Evolutionary conservation across 2,888 invertebrate species (phyloP), one percentile per base, ranked within the genome.

Genomic region (Chloromyia formosa): DNA sequence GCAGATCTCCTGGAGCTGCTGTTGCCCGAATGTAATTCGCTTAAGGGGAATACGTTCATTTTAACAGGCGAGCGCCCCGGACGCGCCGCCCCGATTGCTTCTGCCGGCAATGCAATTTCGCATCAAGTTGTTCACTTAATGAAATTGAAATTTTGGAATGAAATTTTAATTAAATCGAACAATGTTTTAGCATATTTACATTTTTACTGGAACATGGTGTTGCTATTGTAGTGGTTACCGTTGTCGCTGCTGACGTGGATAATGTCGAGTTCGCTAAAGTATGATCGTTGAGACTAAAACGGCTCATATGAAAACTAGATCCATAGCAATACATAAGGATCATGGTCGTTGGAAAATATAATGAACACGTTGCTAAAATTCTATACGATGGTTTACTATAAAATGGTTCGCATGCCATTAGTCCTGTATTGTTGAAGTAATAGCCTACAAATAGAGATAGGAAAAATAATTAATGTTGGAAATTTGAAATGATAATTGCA

Each of bases 291-390:
- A 84, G 88, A 77, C 93, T 89, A 78, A 92, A 90, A 85, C 94
- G 93, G 86, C 94, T 94, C 82, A 94, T 93, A 86, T 94, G 94
- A 83, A 94, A 94, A 66, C 94, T 94, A 22, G 94, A 94, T 42
- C 94, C 94, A 82, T 95, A 95, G 86, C 94, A 94, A 84, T 95
- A 95, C 94, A 94, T 94, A 81, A 95, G 87, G 76, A 94, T 93
- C 94, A 95, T 94, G 40, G 94, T 94, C 27, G 95, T 94, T 22
- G 95, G 94, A 81, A 95, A 95, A 85, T 95, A 95, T 86, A 95
- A 93, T 77, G 93, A 92, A 85, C 94, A 95, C 80, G 94, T 94
- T 76, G 94, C 91, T 78, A 95, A 87, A 80, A 94, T 94, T 81
- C 94, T 90, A 83, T 87, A 88, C 82, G 88, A 88, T 54, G 88